Evolutionary conservation across 2,888 invertebrate species (phyloP).

Genomic region (Pseudoips prasinana): DNA sequence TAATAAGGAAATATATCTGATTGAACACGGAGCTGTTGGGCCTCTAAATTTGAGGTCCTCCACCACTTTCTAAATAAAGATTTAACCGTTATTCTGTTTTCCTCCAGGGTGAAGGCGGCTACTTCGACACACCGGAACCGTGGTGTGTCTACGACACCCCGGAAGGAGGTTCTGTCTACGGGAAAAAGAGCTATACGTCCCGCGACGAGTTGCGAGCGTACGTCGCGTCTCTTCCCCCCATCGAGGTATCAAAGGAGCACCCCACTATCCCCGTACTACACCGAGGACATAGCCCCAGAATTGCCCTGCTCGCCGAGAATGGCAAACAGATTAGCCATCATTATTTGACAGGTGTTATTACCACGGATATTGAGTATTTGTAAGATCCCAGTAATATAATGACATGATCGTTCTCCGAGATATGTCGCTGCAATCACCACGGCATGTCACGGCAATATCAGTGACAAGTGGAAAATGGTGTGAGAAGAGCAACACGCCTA

Average conservation of each 20-base stretch:
- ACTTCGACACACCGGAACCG: constrained; percentile 58
- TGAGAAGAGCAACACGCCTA: no score
- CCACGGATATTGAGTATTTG: constrained; percentile 53
- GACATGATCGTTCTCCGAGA: no score
- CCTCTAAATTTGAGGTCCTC: no score
- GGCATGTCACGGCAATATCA: no score
- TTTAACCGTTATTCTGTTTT: neutral
- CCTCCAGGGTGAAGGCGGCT: constrained; percentile 68
- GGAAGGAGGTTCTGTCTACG: constrained; percentile 47
- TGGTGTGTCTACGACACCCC: constrained; percentile 47
- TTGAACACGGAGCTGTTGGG: no score
- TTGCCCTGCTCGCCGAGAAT: constrained; percentile 44
- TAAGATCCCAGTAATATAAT: constrained; percentile 15
- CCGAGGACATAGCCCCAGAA: constrained; percentile 33
- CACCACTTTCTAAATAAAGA: no score
- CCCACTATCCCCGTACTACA: constrained; percentile 43
- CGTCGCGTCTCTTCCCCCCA: constrained; percentile 39
- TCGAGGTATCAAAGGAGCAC: constrained; percentile 11
- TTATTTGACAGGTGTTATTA: constrained; percentile 49
- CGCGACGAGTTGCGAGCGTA: constrained; percentile 47
- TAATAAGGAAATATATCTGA: no score
- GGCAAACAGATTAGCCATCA: constrained; percentile 58
- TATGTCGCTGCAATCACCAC: no score
- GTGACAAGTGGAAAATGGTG: no score
- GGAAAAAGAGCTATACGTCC: constrained; percentile 46